Base-by-base conservation (phyloP, 2,113 vertebrate species). In the Proterorhinus semilunaris region DNA sequence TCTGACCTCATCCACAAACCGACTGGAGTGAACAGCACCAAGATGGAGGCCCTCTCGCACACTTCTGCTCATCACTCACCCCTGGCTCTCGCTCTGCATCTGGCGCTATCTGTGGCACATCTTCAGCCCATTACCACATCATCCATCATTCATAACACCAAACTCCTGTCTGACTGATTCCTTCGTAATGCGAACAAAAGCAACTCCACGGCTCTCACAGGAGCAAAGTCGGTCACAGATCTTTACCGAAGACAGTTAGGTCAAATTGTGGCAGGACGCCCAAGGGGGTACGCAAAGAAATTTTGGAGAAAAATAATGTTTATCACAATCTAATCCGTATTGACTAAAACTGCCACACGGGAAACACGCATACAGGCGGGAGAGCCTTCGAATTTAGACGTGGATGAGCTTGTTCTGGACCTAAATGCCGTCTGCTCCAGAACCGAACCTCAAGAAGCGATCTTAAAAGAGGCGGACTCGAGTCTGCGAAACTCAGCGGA, bases 1-100 rank as follows among this genome's bases (percentile, higher is more conserved):
- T 57, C 67, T 84, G 82, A 86, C 57, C 69, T 87, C 78, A 86
- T 68, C 13, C 48, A 45, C 43, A 73, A 68, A 43, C 64, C 81
- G 66, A 80, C 62, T 72, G 70, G 67, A 72, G 69, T 69, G 49
- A 8, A 1, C 17, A 68, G 62, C 16, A 69, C 16, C 46, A 71
- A 66, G 59, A 66, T 21, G 49, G 50, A 63, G 66, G 51, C 76
- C 72, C 65, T 77, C 45, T 63, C 72, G 63, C 57, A 55, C 36
- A 48, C 65, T 82, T 62, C 36, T 74, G 10, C 36, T 64, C 76
- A 74, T 74, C 49, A 54, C 57, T 78, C 68, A 72, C 71, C 65
- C 12, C 8, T 82, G 11, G 10, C 64, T 66, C 66, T 72, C n/a
- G n/a, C 45, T 66, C 67, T 36, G 27, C 72, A 85, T 80, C 72